phyloP scores from a whole-genome alignment of 2,113 vertebrate species.

The Cettia cetti region DNA sequence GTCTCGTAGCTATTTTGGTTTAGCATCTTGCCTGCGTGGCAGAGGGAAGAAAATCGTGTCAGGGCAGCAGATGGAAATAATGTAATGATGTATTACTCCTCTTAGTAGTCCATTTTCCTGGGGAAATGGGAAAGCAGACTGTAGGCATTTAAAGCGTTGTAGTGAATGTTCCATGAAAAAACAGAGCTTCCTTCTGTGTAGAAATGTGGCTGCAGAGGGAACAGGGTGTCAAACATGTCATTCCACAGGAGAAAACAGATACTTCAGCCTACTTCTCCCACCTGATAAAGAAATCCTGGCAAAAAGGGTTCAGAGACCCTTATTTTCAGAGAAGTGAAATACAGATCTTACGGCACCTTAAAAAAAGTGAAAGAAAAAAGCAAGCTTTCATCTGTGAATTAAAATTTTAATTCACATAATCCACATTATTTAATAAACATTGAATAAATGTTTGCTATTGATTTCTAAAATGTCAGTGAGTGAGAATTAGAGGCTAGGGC shows the following conservation, averaged over 20 bases:
- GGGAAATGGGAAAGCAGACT: background rate
- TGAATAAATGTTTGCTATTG: background rate
- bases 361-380: background rate
- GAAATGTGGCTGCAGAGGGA: background rate
- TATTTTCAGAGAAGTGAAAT: background rate
- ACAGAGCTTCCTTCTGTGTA: background rate
- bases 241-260: background rate
- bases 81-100: background rate
- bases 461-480: background rate
- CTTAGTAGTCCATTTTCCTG: background rate
- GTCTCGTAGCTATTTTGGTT: background rate
- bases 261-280: background rate
- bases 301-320: background rate
- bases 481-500: background rate
- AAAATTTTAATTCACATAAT: too few species aligned
- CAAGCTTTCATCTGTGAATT: background rate
- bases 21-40: accelerated
- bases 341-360: background rate
- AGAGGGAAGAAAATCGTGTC: background rate
- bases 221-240: background rate
- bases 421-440: too few species aligned
- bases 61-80: background rate
- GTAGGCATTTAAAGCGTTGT: background rate
- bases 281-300: background rate
- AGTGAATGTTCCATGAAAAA: background rate